phyloP scores from a whole-genome alignment of 1,140 invertebrate genomes.

The Stegodyphus dumicola region DNA sequence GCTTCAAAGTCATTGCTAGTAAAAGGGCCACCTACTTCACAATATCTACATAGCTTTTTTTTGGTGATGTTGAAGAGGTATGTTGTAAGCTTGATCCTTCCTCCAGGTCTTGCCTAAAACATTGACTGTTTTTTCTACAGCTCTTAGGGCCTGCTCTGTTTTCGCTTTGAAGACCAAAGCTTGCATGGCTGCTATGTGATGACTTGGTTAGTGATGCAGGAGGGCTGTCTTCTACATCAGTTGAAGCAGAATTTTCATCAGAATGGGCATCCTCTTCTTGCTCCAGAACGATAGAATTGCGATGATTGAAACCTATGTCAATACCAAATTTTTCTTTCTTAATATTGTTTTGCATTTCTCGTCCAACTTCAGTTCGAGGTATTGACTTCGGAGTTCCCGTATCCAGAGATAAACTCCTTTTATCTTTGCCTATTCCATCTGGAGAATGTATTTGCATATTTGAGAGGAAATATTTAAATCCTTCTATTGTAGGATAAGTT shows the following conservation, averaged over 20 bases:
- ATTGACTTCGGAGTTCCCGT: background rate
- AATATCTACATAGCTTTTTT: background rate
- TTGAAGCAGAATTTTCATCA: conserved; percentile 18
- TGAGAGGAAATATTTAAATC: conserved; percentile 7
- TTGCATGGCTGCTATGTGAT: no score
- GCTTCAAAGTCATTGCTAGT: no score
- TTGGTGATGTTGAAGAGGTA: background rate
- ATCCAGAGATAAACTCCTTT: conserved; percentile 12
- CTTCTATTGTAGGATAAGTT: background rate
- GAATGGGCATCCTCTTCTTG: conserved; percentile 12
- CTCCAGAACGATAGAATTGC: conserved; percentile 9
- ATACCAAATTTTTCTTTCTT: no score
- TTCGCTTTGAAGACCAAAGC: no score
- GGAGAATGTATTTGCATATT: conserved; percentile 9
- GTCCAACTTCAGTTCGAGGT: background rate
- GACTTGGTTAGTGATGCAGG: background rate
- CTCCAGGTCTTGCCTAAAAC: background rate
- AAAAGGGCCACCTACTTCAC: background rate
- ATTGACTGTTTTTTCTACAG: background rate
- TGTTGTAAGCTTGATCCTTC: background rate
- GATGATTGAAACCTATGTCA: background rate
- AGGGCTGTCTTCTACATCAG: conserved; percentile 43
- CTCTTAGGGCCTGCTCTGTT: background rate
- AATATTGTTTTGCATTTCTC: background rate
- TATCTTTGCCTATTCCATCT: background rate